Evolutionary conservation across 2,888 invertebrate genomes (phyloP).

Genomic region (Encarsia formosa): DNA sequence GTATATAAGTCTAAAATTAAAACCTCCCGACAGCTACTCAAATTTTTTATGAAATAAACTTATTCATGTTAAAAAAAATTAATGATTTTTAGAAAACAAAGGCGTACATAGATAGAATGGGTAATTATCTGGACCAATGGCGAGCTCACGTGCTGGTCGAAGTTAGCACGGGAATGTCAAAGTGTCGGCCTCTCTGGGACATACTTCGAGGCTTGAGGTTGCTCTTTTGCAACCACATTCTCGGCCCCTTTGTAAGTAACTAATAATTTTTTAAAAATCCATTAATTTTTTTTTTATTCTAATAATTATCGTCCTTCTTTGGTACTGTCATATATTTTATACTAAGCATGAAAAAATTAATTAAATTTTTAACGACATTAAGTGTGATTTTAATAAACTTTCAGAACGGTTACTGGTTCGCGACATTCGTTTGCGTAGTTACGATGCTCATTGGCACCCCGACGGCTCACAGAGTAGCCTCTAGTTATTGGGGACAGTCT

Average conservation of each 20-base stretch:
- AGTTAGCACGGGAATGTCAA: slow-evolving; percentile 63
- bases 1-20: too few species aligned
- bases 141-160: slow-evolving; percentile 63
- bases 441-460: slow-evolving; percentile 63
- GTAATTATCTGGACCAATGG: slow-evolving; percentile 66
- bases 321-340: too few species aligned
- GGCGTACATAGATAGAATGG: slow-evolving; percentile 58
- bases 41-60: too few species aligned
- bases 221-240: slow-evolving; percentile 60
- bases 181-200: slow-evolving; percentile 69
- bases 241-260: slow-evolving; percentile 60
- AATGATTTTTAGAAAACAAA: slow-evolving; percentile 59
- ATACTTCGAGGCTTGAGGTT: slow-evolving; percentile 64
- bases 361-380: too few species aligned
- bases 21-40: too few species aligned
- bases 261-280: slow-evolving; percentile 1
- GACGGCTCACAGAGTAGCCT: slow-evolving; percentile 58
- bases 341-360: too few species aligned
- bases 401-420: slow-evolving; percentile 70
- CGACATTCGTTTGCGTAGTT: slow-evolving; percentile 57
- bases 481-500: slow-evolving; percentile 46
- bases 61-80: too few species aligned
- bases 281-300: background rate
- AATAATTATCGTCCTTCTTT: background rate
- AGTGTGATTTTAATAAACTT: too few species aligned